Evolutionary conservation across 1,140 invertebrate species (phyloP), one percentile per base, ranked within the genome.

Genomic region (Daktulosphaira vitifoliae): DNA sequence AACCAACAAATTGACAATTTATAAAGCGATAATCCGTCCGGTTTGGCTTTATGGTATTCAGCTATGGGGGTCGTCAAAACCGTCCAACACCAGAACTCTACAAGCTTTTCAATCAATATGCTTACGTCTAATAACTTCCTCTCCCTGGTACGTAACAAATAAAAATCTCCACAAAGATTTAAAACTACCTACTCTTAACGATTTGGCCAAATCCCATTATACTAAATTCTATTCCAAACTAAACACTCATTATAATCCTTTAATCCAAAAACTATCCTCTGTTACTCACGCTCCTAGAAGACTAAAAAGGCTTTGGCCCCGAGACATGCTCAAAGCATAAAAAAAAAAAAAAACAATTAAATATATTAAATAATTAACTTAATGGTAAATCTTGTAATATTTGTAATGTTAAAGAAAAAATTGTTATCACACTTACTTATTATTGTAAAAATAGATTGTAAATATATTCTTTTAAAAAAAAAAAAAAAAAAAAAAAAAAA

Each of bases 1-100:
- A 8, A 15, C 70, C 39, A 73, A 72, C 59, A 74, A 74, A 70
- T n/a, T 73, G 7, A 50, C 70, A 7, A 29, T 74, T 2, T 73
- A 74, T 52, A 70, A 73, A 38, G 18, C 20, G 0, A 70, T 73
- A 2, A 64, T 74, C 9, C 71, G 71, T 59, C 73, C 73, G 13
- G 66, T 73, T 7, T 74, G 73, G 71, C 70, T 62, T 13, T 73
- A 74, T 65, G 73, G 73, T 9, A 69, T 73, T 8, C 69, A 73
- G 62, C 56, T 74, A 13, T 74, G 71, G 72, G 72, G 71, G 16
- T 68, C 65, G 16, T 69, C 73, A 13, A 69, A 65, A 18, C 68
- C 73, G 18, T 69, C 69, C 23, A 72, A 71, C 38, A 69, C 70
- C 33, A 46, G 67, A 44, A 69, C 70, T 3, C 37, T 72, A 9